Conservation (phyloP, 2,888 invertebrate species). For the Plutella xylostella region DNA sequence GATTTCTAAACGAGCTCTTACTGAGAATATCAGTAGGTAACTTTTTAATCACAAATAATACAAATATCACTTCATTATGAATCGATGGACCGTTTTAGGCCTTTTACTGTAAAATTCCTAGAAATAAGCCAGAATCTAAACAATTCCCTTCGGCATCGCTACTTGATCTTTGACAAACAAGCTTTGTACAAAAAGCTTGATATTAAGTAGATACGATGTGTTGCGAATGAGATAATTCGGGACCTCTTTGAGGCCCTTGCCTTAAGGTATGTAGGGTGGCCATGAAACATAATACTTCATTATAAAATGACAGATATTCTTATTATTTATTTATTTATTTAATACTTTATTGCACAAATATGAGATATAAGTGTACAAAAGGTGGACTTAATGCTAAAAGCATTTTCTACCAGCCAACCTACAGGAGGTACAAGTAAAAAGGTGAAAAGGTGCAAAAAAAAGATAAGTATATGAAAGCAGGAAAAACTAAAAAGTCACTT, state of each 20-base stretch:
- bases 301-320: too few species aligned
- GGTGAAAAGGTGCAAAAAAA: too few species aligned
- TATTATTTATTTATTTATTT: too few species aligned
- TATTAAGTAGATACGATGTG: slow-evolving; percentile 33
- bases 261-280: too few species aligned
- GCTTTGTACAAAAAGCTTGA: slow-evolving; percentile 28
- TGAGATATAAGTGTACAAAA: too few species aligned
- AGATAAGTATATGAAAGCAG: too few species aligned
- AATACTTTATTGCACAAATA: too few species aligned
- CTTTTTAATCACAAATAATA: neutral
- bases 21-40: neutral
- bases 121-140: neutral
- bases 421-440: too few species aligned
- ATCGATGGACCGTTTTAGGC: neutral
- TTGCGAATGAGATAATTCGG: slow-evolving; percentile 33
- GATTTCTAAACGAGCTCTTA: neutral
- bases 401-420: too few species aligned
- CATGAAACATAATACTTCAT: too few species aligned
- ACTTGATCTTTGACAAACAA: slow-evolving; percentile 5
- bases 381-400: too few species aligned
- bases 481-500: too few species aligned
- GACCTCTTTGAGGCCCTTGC: neutral
- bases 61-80: neutral
- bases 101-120: neutral
- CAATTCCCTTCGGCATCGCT: neutral